Conservation (phyloP, 2,113 vertebrate species). For the Phrynosoma blainvillii region DNA sequence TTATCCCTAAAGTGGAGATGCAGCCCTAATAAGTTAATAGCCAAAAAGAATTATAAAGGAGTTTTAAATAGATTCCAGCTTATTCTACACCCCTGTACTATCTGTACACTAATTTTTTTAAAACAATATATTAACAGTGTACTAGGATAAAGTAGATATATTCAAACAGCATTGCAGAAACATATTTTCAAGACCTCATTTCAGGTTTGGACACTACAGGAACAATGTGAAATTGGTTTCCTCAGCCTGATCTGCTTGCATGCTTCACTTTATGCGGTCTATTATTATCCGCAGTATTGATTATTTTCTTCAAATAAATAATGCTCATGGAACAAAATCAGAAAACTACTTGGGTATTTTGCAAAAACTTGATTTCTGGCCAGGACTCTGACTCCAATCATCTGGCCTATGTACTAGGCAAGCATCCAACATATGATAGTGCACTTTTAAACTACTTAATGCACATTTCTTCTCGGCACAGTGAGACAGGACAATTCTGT, state of each 20-base stretch:
- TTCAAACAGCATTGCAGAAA: not conserved
- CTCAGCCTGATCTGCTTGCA: not conserved
- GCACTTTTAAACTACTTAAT: slow-evolving; percentile 6
- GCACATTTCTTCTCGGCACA: slow-evolving; percentile 15
- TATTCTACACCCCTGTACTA: not conserved
- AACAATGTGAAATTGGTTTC: not conserved
- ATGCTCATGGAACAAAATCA: slow-evolving; percentile 1
- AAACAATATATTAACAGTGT: not conserved
- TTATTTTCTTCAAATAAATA: slow-evolving; percentile 21
- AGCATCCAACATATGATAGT: slow-evolving; percentile 14
- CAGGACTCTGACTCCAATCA: not conserved
- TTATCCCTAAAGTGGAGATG: too few relatives aligned
- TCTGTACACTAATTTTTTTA: not conserved
- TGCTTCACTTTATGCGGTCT: not conserved
- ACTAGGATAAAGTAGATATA: not conserved
- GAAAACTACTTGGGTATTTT: not conserved
- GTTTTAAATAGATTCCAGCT: not conserved
- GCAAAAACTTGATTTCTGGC: not conserved
- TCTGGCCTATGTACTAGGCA: slow-evolving; percentile 4
- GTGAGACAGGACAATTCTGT: not conserved
- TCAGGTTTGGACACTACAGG: not conserved
- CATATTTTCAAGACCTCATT: not conserved
- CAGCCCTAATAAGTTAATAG: not conserved
- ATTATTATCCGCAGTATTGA: not conserved
- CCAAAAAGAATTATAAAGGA: not conserved